These are phyloP conservation scores for Rhynchonycteris naso DNA, from an alignment of 2,797 vertebrate genomes.

Conservation along the genomic window DNA sequence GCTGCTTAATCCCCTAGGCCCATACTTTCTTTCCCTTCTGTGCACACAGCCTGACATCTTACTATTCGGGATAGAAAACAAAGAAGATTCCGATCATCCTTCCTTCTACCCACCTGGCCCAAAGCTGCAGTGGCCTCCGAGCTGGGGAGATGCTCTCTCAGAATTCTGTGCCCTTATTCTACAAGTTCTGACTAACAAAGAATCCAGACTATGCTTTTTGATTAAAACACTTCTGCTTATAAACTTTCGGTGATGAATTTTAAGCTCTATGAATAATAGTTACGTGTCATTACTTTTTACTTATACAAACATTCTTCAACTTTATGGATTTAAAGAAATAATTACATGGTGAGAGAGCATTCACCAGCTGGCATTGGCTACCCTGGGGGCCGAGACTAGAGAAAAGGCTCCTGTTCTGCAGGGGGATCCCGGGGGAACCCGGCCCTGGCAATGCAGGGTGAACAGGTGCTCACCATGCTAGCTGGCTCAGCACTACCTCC, in stretches of 20 bases:
- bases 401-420: not conserved
- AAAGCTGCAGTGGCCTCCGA: not conserved
- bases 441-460: not conserved
- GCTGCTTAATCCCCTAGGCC: slow-evolving; percentile 63
- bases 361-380: not conserved
- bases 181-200: not conserved
- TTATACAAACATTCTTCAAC: not conserved
- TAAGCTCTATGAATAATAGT: not conserved
- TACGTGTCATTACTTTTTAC: not conserved
- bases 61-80: slow-evolving; percentile 59
- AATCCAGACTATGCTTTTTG: not conserved
- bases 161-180: not conserved
- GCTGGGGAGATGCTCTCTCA: not conserved
- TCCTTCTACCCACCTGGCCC: not conserved
- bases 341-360: not conserved
- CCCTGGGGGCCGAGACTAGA: too few species aligned
- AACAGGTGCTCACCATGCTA: not conserved
- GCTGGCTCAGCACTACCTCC: too few species aligned
- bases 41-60: slow-evolving; percentile 12
- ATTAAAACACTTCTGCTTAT: not conserved
- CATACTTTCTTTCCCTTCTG: slow-evolving; percentile 58
- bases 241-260: not conserved
- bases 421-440: fast-evolving
- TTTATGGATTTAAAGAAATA: not conserved
- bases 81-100: not conserved